Percentiles rank a stretch among this genome's conserved stretches.
Evolutionary conservation across 2,888 invertebrate genomes (phyloP).

Genomic region (Macrophya annulata): DNA sequence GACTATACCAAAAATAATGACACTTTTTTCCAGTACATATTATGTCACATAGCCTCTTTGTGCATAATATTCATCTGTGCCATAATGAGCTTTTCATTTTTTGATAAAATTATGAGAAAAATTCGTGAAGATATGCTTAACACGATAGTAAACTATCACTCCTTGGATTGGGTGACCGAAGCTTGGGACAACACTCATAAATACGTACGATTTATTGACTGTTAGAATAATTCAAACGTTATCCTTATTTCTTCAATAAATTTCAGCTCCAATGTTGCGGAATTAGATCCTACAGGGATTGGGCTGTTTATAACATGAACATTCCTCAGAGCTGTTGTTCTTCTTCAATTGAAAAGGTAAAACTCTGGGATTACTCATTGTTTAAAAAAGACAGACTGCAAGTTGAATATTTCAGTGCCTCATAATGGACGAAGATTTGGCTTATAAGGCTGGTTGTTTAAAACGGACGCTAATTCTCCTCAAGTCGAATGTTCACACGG

Average conservation of each 20-base stretch:
- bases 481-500: conserved; percentile 69
- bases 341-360: conserved; percentile 65
- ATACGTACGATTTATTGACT: conserved; percentile 64
- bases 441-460: conserved; percentile 70
- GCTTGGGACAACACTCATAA: conserved; percentile 72
- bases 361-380: background rate
- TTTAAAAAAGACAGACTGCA: background rate
- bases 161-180: conserved; percentile 65
- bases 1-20: background rate
- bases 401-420: conserved; percentile 65
- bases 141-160: conserved; percentile 67
- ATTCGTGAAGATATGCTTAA: conserved; percentile 68
- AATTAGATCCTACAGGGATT: conserved; percentile 68
- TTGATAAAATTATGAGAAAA: conserved; percentile 66
- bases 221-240: background rate
- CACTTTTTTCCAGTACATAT: conserved; percentile 66
- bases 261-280: conserved; percentile 70
- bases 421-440: conserved; percentile 65
- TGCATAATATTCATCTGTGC: conserved; percentile 66
- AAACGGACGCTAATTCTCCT: conserved; percentile 65
- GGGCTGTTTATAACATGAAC: conserved; percentile 64
- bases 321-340: conserved; percentile 72
- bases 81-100: conserved; percentile 68
- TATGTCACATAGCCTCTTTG: conserved; percentile 64
- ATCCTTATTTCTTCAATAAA: background rate